Evolutionary conservation across 2,113 vertebrate genomes (phyloP), one percentile per base, ranked within the genome.

Genomic region (Chionis minor): DNA sequence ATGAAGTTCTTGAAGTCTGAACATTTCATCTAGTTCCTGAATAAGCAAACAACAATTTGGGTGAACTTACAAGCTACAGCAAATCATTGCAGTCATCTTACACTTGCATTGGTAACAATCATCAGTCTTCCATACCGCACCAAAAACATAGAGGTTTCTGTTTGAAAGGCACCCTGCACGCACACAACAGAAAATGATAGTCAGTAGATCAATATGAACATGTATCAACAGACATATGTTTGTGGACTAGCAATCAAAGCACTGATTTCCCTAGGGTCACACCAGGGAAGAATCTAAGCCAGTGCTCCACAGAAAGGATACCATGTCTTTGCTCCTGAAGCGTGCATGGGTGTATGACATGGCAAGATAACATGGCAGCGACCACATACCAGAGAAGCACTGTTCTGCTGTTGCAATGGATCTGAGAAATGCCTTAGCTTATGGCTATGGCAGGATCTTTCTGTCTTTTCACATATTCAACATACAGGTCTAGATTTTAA

Each of bases 41-140:
- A 59, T 35, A 87, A 95, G 17, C 4, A 70, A 89, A 49, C 3
- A 62, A 16, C 62, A 42, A 75, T 86, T 49, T 70, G 10, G 6
- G 10, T 27, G 16, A 85, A 97, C 97, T 97, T 96, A 97, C 97
- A 97, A 80, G 91, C 96, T 97, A 84, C 97, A 97, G 89, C 97
- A 97, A 87, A 88, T 92, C 95, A 96, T 97, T 54, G 92, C 92
- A 40, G 18, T 70, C 45, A 47, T 94, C 87, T 96, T 97, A 88
- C 97, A 97, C 79, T 40, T 94, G 74, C 97, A 97, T 20, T 94
- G 95, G 74, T 95, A 97, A 55, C 97, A 97, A 47, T 97, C 95
- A 12, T 95, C 95, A 20, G 91, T 97, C 91, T 95, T 97, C 97
- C 97, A 97, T 21, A 72, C 74, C 0, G 96, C 96, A 66, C 97